Evolutionary conservation across 2,113 vertebrate genomes (phyloP), one percentile per base, ranked within the genome.

Genomic region (Heterotilapia buettikoferi): DNA sequence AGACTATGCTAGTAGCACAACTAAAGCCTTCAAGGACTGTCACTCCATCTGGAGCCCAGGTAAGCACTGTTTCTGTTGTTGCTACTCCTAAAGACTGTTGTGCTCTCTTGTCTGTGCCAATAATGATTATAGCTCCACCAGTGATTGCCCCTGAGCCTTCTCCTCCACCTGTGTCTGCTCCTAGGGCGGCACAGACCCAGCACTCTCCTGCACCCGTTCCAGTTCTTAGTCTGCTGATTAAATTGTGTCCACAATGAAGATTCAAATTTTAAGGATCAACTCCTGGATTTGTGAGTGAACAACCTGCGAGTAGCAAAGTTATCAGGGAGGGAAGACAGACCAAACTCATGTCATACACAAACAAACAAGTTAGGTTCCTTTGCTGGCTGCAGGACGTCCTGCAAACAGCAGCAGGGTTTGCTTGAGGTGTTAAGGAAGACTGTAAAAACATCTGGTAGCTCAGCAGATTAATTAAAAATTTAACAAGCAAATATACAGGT

Each of bases 101-200:
- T 66, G 33, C 61, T 38, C 33, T 38, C 2, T 66, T n/a, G 16
- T 61, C 5, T 63, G 29, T 63, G 59, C 59, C 59, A 61, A 19
- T 61, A 33, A 10, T 11, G 61, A 66, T 66, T 5, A 66, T 1
- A 66, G 3, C 10, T 36, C 61, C 61, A 66, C 29, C 61, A 12
- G 6, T n/a, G 31, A 66, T 38, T n/a, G 31, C 31, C 33, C 61
- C 59, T n/a, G 61, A 12, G 61, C 61, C 61, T 38, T n/a, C 61
- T n/a, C 61, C 61, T 66, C 31, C 61, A 66, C 31, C 61, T 0
- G 61, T 66, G 9, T 7, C 31, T 66, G 31, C 2, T 66, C 10
- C 59, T 4, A 63, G 29, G 57, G 1, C 8, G 0, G 57, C 57
- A 19, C 1, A 0, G 59, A 36, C 59, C 1, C 59, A 36, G 59